Base-by-base conservation (phyloP, 2,113 vertebrate species). In the Pungitius pungitius region DNA sequence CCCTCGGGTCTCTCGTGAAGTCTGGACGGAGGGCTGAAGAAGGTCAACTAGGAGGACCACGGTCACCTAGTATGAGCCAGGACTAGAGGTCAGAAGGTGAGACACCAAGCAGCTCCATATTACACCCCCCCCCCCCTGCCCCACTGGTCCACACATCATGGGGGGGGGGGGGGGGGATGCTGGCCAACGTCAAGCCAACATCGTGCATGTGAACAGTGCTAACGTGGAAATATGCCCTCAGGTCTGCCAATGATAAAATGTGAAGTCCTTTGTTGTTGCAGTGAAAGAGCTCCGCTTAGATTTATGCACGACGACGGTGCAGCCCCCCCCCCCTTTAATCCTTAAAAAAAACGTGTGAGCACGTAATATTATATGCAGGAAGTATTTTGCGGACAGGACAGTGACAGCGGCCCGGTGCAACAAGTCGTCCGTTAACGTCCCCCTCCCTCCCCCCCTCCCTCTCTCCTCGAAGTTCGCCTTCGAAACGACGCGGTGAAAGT, bases 231-330 rank as follows among this genome's bases (percentile, higher is more conserved):
- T 20, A 78, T 24, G 66, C 51, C 51, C 60, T n/a, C 66, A 22
- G 52, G 27, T 73, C 54, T 83, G 80, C 86, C 87, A 86, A 66
- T 77, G 59, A 74, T 54, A 58, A 24, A 85, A 69, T 75, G 59
- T 69, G 55, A 60, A 26, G 22, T 18, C 74, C 84, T 87, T 86
- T 91, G 89, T 94, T 87, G 77, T 47, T 75, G 63, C 76, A 68
- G 51, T 77, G 59, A 88, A 90, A 83, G 82, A 79, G 77, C 80
- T 68, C 56, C 37, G 52, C 33, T 65, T 78, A 90, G 77, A 90
- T 91, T 88, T 91, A 93, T 89, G 84, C 84, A 80, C 70, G 79
- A 78, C 82, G 75, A 78, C 59, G 43, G 35, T 45, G 61, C 72
- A 86, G 83, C 10, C 49, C 81, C 86, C 70, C 88, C 89, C 87